Evolutionary conservation across 2,888 invertebrate genomes (phyloP).

Genomic region (Hofmannophila pseudospretella): DNA sequence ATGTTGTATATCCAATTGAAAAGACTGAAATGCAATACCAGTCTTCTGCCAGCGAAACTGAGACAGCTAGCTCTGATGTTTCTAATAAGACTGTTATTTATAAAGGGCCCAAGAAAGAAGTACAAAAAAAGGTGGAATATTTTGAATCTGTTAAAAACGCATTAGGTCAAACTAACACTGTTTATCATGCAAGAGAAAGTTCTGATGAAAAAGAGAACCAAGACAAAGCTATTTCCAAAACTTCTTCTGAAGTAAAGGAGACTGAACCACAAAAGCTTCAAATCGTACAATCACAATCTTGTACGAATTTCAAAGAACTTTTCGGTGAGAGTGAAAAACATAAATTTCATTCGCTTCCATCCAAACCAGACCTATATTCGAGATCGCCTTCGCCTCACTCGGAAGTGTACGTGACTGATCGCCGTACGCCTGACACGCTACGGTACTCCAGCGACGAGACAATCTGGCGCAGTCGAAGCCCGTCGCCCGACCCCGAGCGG

Average conservation of each 20-base stretch:
- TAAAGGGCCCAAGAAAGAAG: conserved; percentile 78
- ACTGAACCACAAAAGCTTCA: conserved; percentile 38
- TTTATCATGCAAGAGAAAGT: conserved; percentile 75
- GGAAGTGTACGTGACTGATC: conserved; percentile 64
- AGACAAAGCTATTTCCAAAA: conserved; percentile 21
- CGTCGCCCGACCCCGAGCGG: conserved; percentile 85
- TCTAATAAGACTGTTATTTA: conserved; percentile 84
- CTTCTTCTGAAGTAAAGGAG: conserved; percentile 25
- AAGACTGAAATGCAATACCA: conserved; percentile 50
- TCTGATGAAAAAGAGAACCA: conserved; percentile 65
- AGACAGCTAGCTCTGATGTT: conserved; percentile 84
- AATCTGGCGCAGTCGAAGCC: conserved; percentile 83
- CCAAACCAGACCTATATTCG: conserved; percentile 57
- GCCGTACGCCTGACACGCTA: conserved; percentile 72
- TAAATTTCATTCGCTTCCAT: conserved; percentile 77
- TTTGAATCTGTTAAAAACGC: conserved; percentile 83
- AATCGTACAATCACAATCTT: conserved; percentile 81
- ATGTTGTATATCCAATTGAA: conserved; percentile 39
- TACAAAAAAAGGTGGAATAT: conserved; percentile 86
- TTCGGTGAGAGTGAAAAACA: conserved; percentile 85
- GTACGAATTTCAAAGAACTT: conserved; percentile 87
- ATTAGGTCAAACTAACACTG: conserved; percentile 60
- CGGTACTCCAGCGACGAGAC: conserved; percentile 81
- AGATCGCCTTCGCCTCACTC: conserved; percentile 75
- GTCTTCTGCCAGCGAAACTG: conserved; percentile 81